Evolutionary conservation across 1,140 invertebrate species (phyloP), one percentile per base, ranked within the genome.

Genomic region (Acyrthosiphon pisum): DNA sequence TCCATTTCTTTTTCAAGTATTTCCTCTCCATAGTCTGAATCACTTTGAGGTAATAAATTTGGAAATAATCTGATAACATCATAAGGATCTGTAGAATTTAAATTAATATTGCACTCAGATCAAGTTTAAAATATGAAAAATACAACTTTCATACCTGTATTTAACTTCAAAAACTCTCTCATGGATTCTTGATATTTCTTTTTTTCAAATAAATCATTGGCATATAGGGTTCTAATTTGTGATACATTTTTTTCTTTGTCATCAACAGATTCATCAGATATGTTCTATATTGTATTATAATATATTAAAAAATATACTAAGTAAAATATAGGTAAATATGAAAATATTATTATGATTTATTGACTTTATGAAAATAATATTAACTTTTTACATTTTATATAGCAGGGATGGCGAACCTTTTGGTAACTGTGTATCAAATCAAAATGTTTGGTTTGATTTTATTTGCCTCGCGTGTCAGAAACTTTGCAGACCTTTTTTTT

Each of bases 21-120:
- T 91, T 94, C 94, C 91, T 96, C 95, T 94, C 94, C 94, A 23
- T 95, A 89, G 94, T 97, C 97, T 41, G 95, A 94, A 50, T 95
- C 94, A 94, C 96, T 96, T 93, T 97, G 97, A 2, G 98, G 97
- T 93, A 99, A 96, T 81, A 99, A 95, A 95, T 98, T 98, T 6
- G 99, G 98, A 96, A 98, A 99, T 23, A 99, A 95, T 93, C 98
- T 97, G 94, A 99, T 99, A 0, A 99, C 98, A 95, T 99, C 98
- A 91, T 98, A 98, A 0, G 98, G 98, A 96, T 99, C 98, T 96
- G 41, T 68, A 68, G 94, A 87, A 95, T n/a, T n/a, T n/a, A n/a
- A 94, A 46, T 93, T 89, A 93, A 76, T 46, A 68, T 81, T 90
- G 26, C 6, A 30, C 44, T 48, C 46, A 41, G 7, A n/a, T 89